phyloP scores from a whole-genome alignment of 2,113 vertebrate species.

The Oryzias melastigma region DNA sequence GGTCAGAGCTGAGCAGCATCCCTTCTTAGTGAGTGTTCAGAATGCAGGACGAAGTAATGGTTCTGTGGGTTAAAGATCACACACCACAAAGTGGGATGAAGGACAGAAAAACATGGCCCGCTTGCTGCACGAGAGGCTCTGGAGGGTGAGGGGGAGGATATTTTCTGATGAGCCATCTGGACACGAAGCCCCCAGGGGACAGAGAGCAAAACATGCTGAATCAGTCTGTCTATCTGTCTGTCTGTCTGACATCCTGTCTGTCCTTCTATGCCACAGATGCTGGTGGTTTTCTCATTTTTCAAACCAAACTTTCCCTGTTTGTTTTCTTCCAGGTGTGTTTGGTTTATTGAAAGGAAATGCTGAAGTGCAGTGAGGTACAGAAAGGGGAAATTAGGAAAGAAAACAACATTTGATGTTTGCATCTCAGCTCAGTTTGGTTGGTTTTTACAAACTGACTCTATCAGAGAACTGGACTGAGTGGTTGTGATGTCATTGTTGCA shows the following conservation, averaged over 20 bases:
- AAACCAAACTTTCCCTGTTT: neutral
- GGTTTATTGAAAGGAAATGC: no score
- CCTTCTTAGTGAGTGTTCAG: no score
- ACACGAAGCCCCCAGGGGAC: conserved; percentile 56
- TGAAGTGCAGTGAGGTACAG: no score
- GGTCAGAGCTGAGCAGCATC: no score
- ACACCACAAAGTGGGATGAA: conserved; percentile 11
- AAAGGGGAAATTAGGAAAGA: no score
- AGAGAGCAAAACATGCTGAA: conserved; percentile 47
- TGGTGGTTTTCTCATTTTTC: neutral
- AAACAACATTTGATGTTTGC: no score
- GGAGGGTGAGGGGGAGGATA: conserved; percentile 41
- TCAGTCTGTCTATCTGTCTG: conserved; percentile 19
- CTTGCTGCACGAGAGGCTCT: conserved; percentile 45
- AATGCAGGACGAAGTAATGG: neutral
- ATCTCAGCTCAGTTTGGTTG: no score
- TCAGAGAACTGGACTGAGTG: no score
- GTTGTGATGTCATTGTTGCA: no score
- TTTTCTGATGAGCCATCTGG: conserved; percentile 72
- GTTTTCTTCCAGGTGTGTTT: no score
- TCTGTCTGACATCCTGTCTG: conserved; percentile 9
- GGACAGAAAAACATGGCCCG: conserved; percentile 33
- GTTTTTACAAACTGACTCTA: no score
- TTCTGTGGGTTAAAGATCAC: conserved; percentile 22
- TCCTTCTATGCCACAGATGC: conserved; percentile 3